phyloP scores from a whole-genome alignment of 2,797 vertebrate genomes.

The Apogon talboti region DNA sequence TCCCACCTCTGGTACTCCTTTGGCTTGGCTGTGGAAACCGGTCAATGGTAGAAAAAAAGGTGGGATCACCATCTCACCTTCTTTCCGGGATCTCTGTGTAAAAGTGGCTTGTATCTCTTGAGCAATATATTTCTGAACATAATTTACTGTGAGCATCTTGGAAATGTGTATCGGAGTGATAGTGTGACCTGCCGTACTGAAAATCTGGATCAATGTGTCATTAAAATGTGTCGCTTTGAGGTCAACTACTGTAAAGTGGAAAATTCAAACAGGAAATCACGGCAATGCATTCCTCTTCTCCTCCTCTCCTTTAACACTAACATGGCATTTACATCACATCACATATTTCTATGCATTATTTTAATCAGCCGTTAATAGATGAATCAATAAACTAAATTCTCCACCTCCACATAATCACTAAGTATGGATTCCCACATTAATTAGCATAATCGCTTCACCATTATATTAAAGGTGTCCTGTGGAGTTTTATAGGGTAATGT shows the following conservation, averaged over 20 bases:
- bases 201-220: conserved; percentile 34
- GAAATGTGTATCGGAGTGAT: background rate
- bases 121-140: background rate
- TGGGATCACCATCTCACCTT: no score
- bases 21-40: no score
- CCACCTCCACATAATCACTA: background rate
- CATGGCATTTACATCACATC: background rate
- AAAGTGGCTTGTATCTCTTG: no score
- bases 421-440: conserved; percentile 13
- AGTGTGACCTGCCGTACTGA: conserved; percentile 22
- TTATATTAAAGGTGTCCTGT: background rate
- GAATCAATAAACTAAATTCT: conserved; percentile 16
- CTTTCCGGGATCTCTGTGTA: no score
- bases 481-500: background rate
- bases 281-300: no score
- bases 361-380: background rate
- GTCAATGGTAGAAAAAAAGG: no score
- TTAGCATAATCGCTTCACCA: background rate
- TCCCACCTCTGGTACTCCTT: no score
- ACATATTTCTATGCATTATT: no score
- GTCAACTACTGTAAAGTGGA: no score
- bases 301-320: no score
- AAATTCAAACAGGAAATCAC: no score
- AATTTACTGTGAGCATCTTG: background rate
- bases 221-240: conserved; percentile 13